Evolutionary conservation across 2,888 invertebrate genomes (phyloP), one percentile per base, ranked within the genome.

Genomic region (Sesia apiformis): DNA sequence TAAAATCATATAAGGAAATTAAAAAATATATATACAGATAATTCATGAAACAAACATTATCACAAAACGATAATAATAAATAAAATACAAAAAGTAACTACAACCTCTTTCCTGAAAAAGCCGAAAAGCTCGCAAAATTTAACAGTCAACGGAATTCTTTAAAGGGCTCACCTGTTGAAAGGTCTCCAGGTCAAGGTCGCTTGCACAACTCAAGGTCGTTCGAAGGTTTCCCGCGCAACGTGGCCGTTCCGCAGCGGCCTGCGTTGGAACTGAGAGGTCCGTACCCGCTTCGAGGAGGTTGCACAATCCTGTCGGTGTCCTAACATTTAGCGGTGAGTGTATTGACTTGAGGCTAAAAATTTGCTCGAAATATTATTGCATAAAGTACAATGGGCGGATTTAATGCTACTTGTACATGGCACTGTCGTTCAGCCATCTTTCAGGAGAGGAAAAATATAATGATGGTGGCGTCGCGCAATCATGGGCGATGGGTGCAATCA

Each of bases 251-350:
- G 68, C 78, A 76, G 72, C 63, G 69, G 82, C 71, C 77, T 70
- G 78, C 65, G 38, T 67, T 70, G 75, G 79, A 72, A 88, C 88
- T 88, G 88, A 86, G 78, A 73, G 73, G 65, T 61, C 63, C 59
- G 63, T 67, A 64, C 58, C 68, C 71, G 67, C 66, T 57, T 61
- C 59, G 61, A 42, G 54, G 63, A 54, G 70, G 62, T 86, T 84
- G 80, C 86, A 76, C 84, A 87, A 86, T 80, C 78, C 82, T 64
- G 70, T 69, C 67, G 75, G 76, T 87, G 81, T 81, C 83, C 76
- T 81, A 84, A 86, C 67, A 68, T 66, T 69, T 69, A 64, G 65
- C 60, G 72, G 82, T 77, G 81, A 82, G 75, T 81, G 84, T 78
- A 66, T 67, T 63, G 70, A 59, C 67, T 46, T 23, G 8, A 4